Evolutionary conservation across 2,113 vertebrate species (phyloP).

Genomic region (Dinomys branickii): DNA sequence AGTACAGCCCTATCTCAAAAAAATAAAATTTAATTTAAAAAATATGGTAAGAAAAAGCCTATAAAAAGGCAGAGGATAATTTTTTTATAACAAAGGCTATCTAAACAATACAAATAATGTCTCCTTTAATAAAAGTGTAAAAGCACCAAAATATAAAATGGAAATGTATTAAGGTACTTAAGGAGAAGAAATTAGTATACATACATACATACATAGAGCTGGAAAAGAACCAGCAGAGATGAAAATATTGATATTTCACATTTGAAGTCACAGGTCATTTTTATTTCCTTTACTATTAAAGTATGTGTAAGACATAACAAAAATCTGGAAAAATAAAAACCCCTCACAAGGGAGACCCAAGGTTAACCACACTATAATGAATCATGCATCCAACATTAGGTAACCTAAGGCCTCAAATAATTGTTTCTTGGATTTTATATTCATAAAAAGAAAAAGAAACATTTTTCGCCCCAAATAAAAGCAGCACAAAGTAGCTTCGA

Average conservation of each 20-base stretch:
- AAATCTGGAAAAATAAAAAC: constrained; percentile 49
- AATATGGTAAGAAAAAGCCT: background rate
- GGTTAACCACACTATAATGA: constrained; percentile 50
- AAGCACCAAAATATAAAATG: constrained; percentile 49
- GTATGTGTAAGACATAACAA: constrained; percentile 49
- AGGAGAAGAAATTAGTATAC: constrained; percentile 47
- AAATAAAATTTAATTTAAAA: too few species aligned
- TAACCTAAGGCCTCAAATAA: constrained; percentile 64
- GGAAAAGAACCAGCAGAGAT: constrained; percentile 32
- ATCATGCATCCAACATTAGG: background rate
- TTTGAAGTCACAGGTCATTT: constrained; percentile 55
- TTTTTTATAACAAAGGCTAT: constrained; percentile 35
- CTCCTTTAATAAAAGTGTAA: constrained; percentile 31
- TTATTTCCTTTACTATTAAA: constrained; percentile 67
- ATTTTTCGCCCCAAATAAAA: constrained; percentile 56
- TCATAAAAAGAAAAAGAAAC: constrained; percentile 41
- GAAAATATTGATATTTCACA: constrained; percentile 38
- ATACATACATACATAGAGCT: background rate
- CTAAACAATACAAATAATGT: constrained; percentile 52
- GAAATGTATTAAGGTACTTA: constrained; percentile 7
- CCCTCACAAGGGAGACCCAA: background rate
- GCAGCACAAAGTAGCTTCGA: constrained; percentile 19
- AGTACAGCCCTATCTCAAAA: background rate
- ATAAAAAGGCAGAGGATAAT: background rate
- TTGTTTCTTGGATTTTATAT: constrained; percentile 35